These are phyloP conservation scores for Encarsia formosa DNA, from an alignment of 2,888 invertebrate species.

Conservation along the genomic window DNA sequence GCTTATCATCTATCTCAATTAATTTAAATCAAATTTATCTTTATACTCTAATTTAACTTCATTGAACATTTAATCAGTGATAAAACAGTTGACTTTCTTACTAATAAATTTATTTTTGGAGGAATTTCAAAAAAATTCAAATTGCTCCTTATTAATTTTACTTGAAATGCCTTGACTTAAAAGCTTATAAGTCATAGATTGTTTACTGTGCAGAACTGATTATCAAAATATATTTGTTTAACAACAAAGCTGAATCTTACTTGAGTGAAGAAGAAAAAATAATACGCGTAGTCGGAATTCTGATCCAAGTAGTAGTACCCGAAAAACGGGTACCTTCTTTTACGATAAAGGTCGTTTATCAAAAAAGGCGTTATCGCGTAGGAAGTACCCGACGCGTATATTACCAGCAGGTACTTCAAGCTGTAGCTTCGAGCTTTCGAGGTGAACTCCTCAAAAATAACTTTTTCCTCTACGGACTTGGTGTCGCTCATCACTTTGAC, in stretches of 20 bases:
- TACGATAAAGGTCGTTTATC: neutral
- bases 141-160: too few species aligned
- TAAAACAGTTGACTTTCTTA: too few species aligned
- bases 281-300: conserved; percentile 13
- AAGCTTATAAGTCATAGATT: too few species aligned
- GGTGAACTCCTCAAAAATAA: neutral
- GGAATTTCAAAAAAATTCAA: too few species aligned
- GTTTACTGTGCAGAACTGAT: too few species aligned
- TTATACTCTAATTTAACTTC: neutral
- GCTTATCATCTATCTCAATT: neutral
- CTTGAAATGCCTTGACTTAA: too few species aligned
- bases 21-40: neutral
- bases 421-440: conserved; percentile 2
- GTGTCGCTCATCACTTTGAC: neutral
- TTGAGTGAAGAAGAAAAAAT: conserved; percentile 10
- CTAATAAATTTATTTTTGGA: too few species aligned
- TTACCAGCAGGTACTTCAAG: conserved; percentile 2
- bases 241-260: too few species aligned
- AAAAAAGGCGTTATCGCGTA: conserved; percentile 12
- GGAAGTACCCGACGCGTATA: conserved; percentile 3
- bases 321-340: conserved; percentile 18
- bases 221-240: too few species aligned
- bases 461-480: neutral
- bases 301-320: conserved; percentile 17
- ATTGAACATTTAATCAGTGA: too few species aligned